phyloP scores from a whole-genome alignment of 2,797 vertebrate species.

The Schizopygopsis malacanthus region DNA sequence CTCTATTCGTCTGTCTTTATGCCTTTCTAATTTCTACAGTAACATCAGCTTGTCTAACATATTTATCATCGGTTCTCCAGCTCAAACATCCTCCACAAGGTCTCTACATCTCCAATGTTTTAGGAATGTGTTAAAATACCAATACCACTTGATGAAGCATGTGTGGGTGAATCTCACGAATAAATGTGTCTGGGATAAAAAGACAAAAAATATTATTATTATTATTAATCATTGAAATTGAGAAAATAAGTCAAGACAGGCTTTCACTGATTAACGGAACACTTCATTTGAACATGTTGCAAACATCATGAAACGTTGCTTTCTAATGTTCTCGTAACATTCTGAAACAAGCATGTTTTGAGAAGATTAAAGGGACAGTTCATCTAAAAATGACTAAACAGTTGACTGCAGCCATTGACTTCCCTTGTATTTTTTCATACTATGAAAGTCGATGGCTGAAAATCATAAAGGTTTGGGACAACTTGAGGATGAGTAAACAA shows the following conservation, averaged over 20 bases:
- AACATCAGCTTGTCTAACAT: background rate
- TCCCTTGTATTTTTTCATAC: background rate
- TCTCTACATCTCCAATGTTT: background rate
- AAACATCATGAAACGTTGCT: background rate
- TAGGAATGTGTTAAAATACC: background rate
- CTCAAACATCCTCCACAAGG: background rate
- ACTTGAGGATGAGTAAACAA: background rate
- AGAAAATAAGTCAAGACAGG: background rate
- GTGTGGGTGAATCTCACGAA: background rate
- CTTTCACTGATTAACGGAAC: background rate
- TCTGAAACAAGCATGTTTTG: background rate
- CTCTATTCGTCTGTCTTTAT: background rate
- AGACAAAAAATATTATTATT: too few species aligned
- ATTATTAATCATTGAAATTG: background rate
- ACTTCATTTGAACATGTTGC: background rate
- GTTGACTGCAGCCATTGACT: background rate
- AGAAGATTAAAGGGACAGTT: background rate
- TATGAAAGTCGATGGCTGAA: background rate
- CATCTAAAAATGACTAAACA: background rate
- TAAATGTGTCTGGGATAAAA: background rate
- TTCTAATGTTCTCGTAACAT: background rate
- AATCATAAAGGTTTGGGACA: too few species aligned
- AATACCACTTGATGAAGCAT: background rate
- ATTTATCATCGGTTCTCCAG: background rate
- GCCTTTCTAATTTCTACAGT: background rate